phyloP scores from a whole-genome alignment of 2,113 vertebrate genomes.

The Poeciliopsis turrubarensis region DNA sequence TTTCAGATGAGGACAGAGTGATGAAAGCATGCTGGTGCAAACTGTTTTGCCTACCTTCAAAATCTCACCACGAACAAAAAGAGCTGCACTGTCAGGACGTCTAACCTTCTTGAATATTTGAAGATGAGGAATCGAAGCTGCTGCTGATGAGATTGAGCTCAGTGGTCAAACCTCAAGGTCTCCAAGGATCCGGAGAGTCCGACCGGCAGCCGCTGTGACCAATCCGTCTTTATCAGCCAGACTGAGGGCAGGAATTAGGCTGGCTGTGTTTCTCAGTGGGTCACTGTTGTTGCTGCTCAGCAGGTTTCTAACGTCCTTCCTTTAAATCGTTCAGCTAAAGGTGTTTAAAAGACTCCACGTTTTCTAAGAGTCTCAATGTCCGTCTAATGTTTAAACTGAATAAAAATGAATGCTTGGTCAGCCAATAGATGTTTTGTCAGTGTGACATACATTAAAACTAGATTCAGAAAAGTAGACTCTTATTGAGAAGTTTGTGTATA shows the following conservation, averaged over 20 bases:
- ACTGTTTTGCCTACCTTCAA: constrained; percentile 15
- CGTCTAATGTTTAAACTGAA: too few relatives aligned
- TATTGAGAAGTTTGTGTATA: neutral
- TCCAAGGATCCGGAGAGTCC: constrained; percentile 31
- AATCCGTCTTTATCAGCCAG: constrained; percentile 11
- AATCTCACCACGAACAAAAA: neutral
- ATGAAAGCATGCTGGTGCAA: constrained; percentile 19
- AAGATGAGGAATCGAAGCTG: constrained; percentile 33
- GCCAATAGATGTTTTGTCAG: too few relatives aligned
- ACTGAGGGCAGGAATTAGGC: constrained; percentile 8
- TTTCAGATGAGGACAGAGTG: constrained; percentile 11
- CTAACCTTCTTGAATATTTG: constrained; percentile 53
- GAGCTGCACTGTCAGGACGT: constrained; percentile 19
- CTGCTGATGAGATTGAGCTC: constrained; percentile 16
- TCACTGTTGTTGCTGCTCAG: neutral
- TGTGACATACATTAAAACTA: neutral
- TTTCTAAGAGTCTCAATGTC: neutral
- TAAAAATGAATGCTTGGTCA: too few relatives aligned
- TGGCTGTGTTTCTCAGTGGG: neutral
- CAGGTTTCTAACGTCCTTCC: neutral
- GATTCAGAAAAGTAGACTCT: neutral
- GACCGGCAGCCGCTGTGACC: neutral
- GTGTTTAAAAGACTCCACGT: neutral
- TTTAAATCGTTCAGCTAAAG: neutral
- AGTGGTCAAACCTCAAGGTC: neutral